These are phyloP conservation scores for Machimus rusticus DNA, from an alignment of 2,888 invertebrate genomes.

Conservation along the genomic window DNA sequence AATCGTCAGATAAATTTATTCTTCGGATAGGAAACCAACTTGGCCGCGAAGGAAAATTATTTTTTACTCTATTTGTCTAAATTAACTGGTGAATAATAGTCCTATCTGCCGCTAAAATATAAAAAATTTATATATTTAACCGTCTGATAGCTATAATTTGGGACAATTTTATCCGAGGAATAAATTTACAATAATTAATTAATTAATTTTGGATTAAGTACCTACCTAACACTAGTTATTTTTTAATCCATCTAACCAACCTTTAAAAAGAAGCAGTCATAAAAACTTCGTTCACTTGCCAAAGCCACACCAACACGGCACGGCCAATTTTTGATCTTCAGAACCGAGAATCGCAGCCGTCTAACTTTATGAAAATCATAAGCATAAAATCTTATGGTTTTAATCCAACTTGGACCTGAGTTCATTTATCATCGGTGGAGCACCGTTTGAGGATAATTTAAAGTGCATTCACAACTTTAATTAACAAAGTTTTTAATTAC, in stretches of 20 bases:
- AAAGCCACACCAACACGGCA: background rate
- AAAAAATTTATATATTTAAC: too few relatives aligned
- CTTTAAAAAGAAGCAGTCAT: background rate
- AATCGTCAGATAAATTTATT: too few relatives aligned
- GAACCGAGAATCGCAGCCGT: background rate
- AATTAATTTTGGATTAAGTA: too few relatives aligned
- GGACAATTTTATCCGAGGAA: too few relatives aligned
- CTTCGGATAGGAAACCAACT: too few relatives aligned
- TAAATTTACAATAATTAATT: too few relatives aligned
- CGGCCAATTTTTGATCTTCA: background rate
- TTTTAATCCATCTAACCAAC: background rate
- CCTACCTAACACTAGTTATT: too few relatives aligned
- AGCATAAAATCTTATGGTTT: slow-evolving; percentile 22
- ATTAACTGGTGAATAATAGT: too few relatives aligned
- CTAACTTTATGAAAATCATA: slow-evolving; percentile 20
- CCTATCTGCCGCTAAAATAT: too few relatives aligned
- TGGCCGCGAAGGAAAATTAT: too few relatives aligned
- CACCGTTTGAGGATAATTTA: slow-evolving; percentile 3
- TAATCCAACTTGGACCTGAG: background rate
- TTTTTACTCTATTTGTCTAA: too few relatives aligned
- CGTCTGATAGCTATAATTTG: too few relatives aligned
- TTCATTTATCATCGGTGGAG: background rate
- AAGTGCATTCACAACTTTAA: slow-evolving; percentile 40
- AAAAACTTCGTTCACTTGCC: background rate
- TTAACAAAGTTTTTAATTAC: slow-evolving; percentile 46